Percentiles rank a stretch among this genome's conserved stretches.
These are phyloP conservation scores for Drosophila lutescens DNA, from an alignment of 2,888 invertebrate genomes.

Conservation along the genomic window DNA sequence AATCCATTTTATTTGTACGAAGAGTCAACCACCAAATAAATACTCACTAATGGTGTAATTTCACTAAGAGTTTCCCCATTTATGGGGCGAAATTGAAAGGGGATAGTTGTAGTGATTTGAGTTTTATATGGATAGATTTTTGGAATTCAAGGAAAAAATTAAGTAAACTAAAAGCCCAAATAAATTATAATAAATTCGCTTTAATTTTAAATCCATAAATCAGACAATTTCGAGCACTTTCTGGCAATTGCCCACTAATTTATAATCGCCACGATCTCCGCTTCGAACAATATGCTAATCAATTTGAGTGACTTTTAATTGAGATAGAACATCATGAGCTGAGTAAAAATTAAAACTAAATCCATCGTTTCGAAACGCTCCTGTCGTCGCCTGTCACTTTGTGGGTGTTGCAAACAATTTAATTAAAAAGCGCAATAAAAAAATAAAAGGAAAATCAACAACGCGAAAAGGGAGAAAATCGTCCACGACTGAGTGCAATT, in stretches of 20 bases:
- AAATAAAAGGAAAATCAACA: slow-evolving; percentile 49
- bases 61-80: slow-evolving; percentile 17
- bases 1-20: slow-evolving; percentile 35
- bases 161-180: slow-evolving; percentile 1
- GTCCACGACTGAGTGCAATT: slow-evolving; percentile 75
- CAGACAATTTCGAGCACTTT: slow-evolving; percentile 26
- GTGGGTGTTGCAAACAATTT: slow-evolving; percentile 55
- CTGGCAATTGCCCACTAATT: slow-evolving; percentile 24
- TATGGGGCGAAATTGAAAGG: neutral
- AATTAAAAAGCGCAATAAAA: slow-evolving; percentile 76
- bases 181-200: slow-evolving; percentile 4
- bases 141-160: too few relatives aligned
- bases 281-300: slow-evolving; percentile 24
- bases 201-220: slow-evolving; percentile 32
- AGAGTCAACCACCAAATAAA: slow-evolving; percentile 48
- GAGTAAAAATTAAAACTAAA: slow-evolving; percentile 37
- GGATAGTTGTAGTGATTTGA: too few relatives aligned
- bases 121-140: too few relatives aligned
- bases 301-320: slow-evolving; percentile 42
- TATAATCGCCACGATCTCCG: slow-evolving; percentile 41
- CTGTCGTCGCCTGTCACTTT: slow-evolving; percentile 43
- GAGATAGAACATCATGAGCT: slow-evolving; percentile 36
- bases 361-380: slow-evolving; percentile 8
- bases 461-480: slow-evolving; percentile 19
- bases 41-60: slow-evolving; percentile 53